phyloP scores from a whole-genome alignment of 2,113 vertebrate species.

The Myodes glareolus region DNA sequence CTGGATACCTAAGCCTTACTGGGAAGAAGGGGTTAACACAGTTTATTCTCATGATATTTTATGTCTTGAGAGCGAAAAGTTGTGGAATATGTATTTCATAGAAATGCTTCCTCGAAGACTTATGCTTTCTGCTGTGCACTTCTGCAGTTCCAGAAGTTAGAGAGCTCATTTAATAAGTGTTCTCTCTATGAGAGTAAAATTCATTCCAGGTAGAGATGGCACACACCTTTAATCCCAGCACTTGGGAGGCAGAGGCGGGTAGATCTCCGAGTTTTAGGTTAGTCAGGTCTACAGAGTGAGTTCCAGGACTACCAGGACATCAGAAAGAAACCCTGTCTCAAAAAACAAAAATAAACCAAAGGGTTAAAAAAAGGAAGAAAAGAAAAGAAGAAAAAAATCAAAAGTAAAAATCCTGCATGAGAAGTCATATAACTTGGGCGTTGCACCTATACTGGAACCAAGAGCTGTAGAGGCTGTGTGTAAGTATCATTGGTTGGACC shows the following conservation, averaged over 20 bases:
- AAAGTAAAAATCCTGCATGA: background rate
- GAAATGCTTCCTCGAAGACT: background rate
- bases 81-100: background rate
- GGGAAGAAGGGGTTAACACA: background rate
- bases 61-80: conserved; percentile 16
- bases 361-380: background rate
- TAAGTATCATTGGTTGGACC: background rate
- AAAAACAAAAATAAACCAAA: background rate
- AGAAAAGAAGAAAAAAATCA: too few relatives aligned
- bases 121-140: background rate
- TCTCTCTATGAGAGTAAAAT: background rate
- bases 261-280: background rate
- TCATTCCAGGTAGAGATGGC: background rate
- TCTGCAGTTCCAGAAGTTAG: background rate
- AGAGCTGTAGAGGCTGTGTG: background rate
- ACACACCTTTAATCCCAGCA: background rate
- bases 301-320: background rate
- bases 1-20: background rate
- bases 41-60: background rate
- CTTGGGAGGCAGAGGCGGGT: background rate
- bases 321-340: background rate
- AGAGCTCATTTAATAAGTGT: background rate
- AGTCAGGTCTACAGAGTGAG: background rate
- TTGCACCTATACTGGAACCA: rapidly evolving
- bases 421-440: background rate